Percentiles rank a stretch among this genome's conserved stretches.
Conservation (phyloP, 2,797 vertebrate species). For the Crocidura indochinensis region DNA sequence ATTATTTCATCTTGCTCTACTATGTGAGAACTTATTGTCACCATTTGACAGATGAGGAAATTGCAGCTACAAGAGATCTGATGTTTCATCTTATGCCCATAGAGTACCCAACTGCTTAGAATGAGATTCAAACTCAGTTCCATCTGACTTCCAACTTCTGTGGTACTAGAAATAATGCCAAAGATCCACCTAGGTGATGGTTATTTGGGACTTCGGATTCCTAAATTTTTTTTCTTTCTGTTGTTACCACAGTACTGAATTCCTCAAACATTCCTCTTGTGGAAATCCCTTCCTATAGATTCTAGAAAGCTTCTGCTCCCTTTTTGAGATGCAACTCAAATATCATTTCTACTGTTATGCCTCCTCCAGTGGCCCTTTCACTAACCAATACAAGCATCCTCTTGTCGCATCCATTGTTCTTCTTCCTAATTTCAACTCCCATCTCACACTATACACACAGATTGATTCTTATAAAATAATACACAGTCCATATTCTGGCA, state of each 20-base stretch:
- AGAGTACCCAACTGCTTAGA: neutral
- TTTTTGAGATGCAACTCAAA: neutral
- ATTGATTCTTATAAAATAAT: neutral
- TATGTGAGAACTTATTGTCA: neutral
- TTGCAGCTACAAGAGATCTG: neutral
- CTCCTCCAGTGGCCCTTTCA: neutral
- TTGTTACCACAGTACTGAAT: constrained; percentile 1
- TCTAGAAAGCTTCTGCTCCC: neutral
- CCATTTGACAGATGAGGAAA: constrained; percentile 59
- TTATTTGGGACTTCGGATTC: constrained; percentile 37
- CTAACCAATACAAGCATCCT: neutral
- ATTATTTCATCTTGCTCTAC: constrained; percentile 7
- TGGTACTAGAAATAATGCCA: neutral
- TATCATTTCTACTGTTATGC: neutral
- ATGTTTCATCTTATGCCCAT: neutral
- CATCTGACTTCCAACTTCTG: neutral
- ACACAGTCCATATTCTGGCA: neutral
- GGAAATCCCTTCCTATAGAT: constrained; percentile 12
- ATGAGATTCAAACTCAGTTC: constrained; percentile 48
- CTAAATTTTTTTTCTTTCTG: neutral
- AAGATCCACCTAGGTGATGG: neutral
- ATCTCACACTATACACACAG: neutral
- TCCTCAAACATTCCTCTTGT: constrained; percentile 7
- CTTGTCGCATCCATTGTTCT: neutral
- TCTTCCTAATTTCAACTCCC: neutral